phyloP scores from a whole-genome alignment of 2,797 vertebrate genomes.

The Darevskia nairensis region DNA sequence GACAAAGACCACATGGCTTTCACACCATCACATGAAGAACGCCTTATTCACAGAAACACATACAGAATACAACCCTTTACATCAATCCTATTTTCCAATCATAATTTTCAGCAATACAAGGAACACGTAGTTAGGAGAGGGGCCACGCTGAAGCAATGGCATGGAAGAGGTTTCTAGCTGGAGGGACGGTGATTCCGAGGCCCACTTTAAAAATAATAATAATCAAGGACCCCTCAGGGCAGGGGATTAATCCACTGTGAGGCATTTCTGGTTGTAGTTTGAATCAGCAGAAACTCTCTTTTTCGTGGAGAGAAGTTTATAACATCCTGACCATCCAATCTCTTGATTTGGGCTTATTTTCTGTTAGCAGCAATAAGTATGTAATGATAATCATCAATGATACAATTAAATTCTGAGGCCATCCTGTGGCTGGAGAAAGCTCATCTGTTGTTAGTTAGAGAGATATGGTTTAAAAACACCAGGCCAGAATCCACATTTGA shows the following conservation, averaged over 20 bases:
- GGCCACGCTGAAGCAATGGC: neutral
- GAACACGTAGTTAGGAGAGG: constrained; percentile 1
- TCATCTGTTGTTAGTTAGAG: constrained; percentile 39
- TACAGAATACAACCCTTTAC: neutral
- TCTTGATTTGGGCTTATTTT: constrained; percentile 58
- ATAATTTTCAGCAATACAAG: neutral
- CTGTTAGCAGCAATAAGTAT: constrained; percentile 50
- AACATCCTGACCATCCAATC: constrained; percentile 60
- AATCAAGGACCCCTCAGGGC: constrained; percentile 43
- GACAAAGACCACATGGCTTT: neutral
- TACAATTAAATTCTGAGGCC: neutral
- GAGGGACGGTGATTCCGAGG: constrained; percentile 28
- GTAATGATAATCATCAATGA: constrained; percentile 6
- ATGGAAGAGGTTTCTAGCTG: neutral
- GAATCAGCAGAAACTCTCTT: neutral
- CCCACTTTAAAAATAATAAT: constrained; percentile 45
- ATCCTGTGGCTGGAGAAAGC: constrained; percentile 33
- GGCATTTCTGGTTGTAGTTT: constrained; percentile 30
- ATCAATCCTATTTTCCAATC: constrained; percentile 25
- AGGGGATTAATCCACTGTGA: constrained; percentile 60
- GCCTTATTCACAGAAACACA: neutral
- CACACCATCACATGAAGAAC: neutral
- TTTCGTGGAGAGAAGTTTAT: constrained; percentile 49
- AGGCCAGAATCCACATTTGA: neutral
- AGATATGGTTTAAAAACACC: constrained; percentile 32